phyloP scores from a whole-genome alignment of 2,113 vertebrate species.

The Sisor rabdophorus region DNA sequence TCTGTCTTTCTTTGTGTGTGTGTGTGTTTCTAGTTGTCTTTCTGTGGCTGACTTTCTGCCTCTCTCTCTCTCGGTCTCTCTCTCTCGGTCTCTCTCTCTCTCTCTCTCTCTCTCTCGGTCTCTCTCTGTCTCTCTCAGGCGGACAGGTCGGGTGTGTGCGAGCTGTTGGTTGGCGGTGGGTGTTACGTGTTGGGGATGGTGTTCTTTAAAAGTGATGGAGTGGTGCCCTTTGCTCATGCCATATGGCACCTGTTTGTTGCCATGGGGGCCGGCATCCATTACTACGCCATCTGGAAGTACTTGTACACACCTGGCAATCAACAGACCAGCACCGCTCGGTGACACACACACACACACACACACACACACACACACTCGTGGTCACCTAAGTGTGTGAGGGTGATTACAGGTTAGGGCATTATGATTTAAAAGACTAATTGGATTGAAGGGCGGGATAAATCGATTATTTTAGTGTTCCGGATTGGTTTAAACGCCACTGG shows the following conservation, averaged over 20 bases:
- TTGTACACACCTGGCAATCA: conserved; percentile 72
- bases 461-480: not conserved
- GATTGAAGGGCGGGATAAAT: not conserved
- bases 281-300: conserved; percentile 93
- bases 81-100: not conserved
- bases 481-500: conserved; percentile 10
- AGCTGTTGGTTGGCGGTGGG: conserved; percentile 77
- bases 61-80: not conserved
- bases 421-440: not conserved
- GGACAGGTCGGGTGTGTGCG: conserved; percentile 82
- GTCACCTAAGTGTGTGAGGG: not conserved
- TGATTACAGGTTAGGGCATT: not conserved
- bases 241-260: conserved; percentile 96
- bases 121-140: conserved; percentile 64
- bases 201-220: conserved; percentile 92
- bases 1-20: no score
- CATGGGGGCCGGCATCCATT: conserved; percentile 80
- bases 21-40: no score
- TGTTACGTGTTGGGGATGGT: conserved; percentile 83
- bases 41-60: no score
- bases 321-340: conserved; percentile 49
- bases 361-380: conserved; percentile 22
- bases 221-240: conserved; percentile 90
- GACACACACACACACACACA: conserved; percentile 32
- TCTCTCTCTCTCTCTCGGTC: not conserved